Evolutionary conservation across 2,888 invertebrate genomes (phyloP).

Genomic region (Xylota segnis): DNA sequence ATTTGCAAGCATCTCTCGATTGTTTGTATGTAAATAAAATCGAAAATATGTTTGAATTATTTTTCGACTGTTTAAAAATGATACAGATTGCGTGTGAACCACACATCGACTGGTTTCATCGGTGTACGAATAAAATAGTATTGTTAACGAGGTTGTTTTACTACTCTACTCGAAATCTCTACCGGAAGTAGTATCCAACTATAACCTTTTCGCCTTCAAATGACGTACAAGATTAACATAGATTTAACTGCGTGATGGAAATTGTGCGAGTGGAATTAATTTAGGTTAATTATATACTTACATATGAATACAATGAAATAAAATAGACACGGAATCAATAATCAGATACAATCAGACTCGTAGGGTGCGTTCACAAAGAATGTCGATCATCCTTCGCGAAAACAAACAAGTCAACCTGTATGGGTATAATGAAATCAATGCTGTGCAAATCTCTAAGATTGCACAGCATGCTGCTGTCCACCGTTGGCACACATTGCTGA

Average conservation of each 20-base stretch:
- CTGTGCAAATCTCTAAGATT: constrained; percentile 31
- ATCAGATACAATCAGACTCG: background rate
- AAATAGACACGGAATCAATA: background rate
- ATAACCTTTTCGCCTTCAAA: constrained; percentile 20
- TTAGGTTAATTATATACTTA: constrained; percentile 20
- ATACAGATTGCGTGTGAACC: background rate
- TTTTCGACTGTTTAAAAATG: background rate
- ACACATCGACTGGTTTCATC: background rate
- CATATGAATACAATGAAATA: background rate
- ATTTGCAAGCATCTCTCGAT: background rate
- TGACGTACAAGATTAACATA: constrained; percentile 5
- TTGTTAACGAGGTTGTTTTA: background rate
- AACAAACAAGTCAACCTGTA: constrained; percentile 8
- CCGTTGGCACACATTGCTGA: constrained; percentile 2
- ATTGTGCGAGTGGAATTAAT: constrained; percentile 17
- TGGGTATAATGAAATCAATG: constrained; percentile 16
- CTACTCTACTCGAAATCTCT: constrained; percentile 6
- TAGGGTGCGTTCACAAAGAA: constrained; percentile 11
- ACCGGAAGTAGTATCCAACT: constrained; percentile 23
- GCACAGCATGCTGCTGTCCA: constrained; percentile 17
- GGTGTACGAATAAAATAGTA: constrained; percentile 2
- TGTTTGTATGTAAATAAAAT: background rate
- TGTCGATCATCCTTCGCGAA: constrained; percentile 22
- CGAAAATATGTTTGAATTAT: background rate
- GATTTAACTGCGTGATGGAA: constrained; percentile 6